Evolutionary conservation across 2,113 vertebrate genomes (phyloP), one percentile per base, ranked within the genome.

Genomic region (Gila orcuttii): DNA sequence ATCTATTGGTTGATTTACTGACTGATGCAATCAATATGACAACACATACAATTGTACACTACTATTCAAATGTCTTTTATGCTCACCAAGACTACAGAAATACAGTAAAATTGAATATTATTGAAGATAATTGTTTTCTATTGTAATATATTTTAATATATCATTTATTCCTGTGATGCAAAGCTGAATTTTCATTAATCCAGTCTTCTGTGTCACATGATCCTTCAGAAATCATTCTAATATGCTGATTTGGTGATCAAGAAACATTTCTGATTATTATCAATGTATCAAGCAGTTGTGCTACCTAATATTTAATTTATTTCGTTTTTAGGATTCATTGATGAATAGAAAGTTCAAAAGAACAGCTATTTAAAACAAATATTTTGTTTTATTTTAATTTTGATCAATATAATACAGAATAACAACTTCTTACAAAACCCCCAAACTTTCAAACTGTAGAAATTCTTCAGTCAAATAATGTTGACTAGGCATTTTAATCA

Each of bases 1-100:
- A 52, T 19, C 47, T 76, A 17, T 28, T 13, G n/a, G 60, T 23
- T 68, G 78, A 80, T 80, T 68, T 52, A 82, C 68, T 82, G 62
- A 68, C 8, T 68, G 66, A 36, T 28, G 3, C 5, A 57, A 71
- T 71, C 64, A 55, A 57, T 83, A 13, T 11, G 45, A 28, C 66
- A 31, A 82, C 21, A 7, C 45, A 31, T 23, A 60, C 23, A 36
- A 31, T 39, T 79, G 76, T 7, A 59, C 0, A 12, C 21, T 36
- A 36, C 66, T 33, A 36, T 69, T 69, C 17, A 36, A 69, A 69
- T 9, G 15, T 36, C 3, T 36, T 33, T 21, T 36, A 10, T 69
- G 31, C 17, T 39, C 33, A 39, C 33, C 8, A 23, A 69, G 68
- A 9, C 8, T 23, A 17, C 66, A 69, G 21, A 19, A 36, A 19